Evolutionary conservation across 2,797 vertebrate species (phyloP).

Genomic region (Sebastes steindachneri): DNA sequence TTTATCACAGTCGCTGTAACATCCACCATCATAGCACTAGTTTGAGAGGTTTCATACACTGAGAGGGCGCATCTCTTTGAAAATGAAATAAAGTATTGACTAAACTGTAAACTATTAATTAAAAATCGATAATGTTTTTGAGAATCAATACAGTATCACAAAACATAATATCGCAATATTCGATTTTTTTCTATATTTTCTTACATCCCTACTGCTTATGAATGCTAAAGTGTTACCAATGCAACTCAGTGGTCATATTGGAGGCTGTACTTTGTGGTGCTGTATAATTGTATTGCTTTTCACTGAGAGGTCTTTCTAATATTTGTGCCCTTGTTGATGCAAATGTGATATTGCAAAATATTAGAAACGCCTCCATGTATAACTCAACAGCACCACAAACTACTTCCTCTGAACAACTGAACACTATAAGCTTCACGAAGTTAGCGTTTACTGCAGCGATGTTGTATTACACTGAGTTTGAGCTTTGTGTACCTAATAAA

Average conservation of each 20-base stretch:
- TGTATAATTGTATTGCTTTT: not conserved
- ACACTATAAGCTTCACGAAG: not conserved
- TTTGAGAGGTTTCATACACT: no score
- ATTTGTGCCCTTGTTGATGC: not conserved
- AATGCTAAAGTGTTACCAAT: not conserved
- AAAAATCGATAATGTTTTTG: no score
- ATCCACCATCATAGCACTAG: no score
- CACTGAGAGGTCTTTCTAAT: not conserved
- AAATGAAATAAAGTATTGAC: no score
- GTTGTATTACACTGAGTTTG: not conserved
- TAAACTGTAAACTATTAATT: no score
- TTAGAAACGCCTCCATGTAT: not conserved
- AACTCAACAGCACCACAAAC: conserved; percentile 3
- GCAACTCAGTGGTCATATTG: not conserved
- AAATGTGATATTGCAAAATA: not conserved
- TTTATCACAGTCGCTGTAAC: no score
- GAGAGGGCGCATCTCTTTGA: no score
- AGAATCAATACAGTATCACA: no score
- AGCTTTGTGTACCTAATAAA: not conserved
- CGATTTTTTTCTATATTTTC: no score
- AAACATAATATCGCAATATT: no score
- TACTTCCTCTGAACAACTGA: not conserved
- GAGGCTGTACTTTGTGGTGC: not conserved
- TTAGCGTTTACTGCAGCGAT: not conserved
- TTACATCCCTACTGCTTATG: not conserved